A percentile compares a stretch with the other conserved stretches of the same genome.
phyloP scores from a whole-genome alignment of 2,113 vertebrate genomes.

The Semnornis frantzii region DNA sequence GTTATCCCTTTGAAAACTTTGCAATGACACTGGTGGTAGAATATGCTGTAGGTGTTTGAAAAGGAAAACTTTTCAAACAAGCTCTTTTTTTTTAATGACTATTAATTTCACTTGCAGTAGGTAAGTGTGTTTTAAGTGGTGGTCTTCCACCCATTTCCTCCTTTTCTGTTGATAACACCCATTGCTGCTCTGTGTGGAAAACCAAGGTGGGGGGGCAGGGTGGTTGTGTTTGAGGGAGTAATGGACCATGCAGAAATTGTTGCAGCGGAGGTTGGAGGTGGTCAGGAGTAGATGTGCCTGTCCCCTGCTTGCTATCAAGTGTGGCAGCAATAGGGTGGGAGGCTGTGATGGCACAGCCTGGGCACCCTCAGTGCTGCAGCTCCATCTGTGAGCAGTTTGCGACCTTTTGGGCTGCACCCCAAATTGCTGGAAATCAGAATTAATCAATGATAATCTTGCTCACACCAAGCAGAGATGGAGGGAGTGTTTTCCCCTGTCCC shows the following conservation, averaged over 20 bases:
- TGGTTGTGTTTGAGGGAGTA: neutral
- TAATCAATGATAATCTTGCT: neutral
- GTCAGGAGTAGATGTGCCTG: neutral
- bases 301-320: accelerated
- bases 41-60: neutral
- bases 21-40: neutral
- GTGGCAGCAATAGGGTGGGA: neutral
- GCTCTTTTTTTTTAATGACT: neutral
- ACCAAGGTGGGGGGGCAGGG: neutral
- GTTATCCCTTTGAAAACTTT: constrained; percentile 9
- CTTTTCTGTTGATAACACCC: neutral
- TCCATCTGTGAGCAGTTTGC: neutral
- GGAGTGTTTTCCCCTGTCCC: neutral
- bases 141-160: neutral
- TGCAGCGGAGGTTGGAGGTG: neutral
- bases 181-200: neutral
- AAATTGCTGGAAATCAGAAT: neutral
- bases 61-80: neutral
- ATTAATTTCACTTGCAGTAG: neutral
- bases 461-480: accelerated
- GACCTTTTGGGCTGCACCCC: neutral
- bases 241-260: neutral
- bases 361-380: neutral
- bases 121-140: neutral
- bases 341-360: neutral